Evolutionary conservation across 2,888 invertebrate genomes (phyloP).

Genomic region (Trachelus troglodyta): DNA sequence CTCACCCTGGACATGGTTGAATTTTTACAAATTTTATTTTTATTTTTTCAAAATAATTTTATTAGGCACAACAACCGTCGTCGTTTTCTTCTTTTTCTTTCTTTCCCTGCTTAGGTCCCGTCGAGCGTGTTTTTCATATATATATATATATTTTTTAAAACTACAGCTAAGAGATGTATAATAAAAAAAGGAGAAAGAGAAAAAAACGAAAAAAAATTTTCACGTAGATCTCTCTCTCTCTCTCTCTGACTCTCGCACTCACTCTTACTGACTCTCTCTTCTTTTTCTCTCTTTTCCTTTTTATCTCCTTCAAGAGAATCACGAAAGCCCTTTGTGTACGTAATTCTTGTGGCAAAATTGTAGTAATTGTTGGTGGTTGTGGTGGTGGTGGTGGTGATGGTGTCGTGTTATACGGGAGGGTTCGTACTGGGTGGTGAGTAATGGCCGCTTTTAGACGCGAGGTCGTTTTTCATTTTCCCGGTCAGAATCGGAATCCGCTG

Average conservation of each 20-base stretch:
- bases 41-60: background rate
- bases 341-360: background rate
- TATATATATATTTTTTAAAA: background rate
- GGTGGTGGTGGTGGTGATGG: background rate
- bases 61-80: background rate
- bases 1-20: background rate
- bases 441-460: constrained; percentile 53
- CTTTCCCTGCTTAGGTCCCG: background rate
- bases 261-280: constrained; percentile 9
- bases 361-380: background rate
- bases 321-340: background rate
- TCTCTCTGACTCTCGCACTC: constrained; percentile 20
- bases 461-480: constrained; percentile 63
- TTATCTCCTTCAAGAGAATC: constrained; percentile 27
- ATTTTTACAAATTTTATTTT: background rate
- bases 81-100: background rate
- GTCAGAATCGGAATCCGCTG: constrained; percentile 64
- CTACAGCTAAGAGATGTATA: background rate
- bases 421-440: background rate
- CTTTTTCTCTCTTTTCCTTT: constrained; percentile 26
- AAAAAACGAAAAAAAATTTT: background rate
- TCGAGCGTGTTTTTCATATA: background rate
- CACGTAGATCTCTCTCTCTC: constrained; percentile 12
- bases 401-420: background rate
- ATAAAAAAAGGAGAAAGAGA: background rate